Percentiles rank a stretch among this genome's conserved stretches.
Evolutionary conservation across 2,797 vertebrate species (phyloP).

Genomic region (Eutrigla gurnardus): DNA sequence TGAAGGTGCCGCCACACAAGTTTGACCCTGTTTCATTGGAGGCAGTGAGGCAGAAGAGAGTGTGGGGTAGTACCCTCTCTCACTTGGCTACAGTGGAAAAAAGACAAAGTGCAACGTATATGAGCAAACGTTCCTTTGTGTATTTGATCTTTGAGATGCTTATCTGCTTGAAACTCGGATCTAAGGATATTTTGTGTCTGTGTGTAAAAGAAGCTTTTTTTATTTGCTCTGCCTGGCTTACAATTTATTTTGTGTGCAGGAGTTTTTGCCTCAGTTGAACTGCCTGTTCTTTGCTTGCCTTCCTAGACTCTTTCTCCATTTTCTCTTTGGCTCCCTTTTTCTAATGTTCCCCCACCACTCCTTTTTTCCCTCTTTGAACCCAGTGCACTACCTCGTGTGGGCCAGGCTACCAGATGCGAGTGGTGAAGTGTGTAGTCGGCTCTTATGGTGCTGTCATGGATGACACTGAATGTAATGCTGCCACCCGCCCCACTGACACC

Average conservation of each 20-base stretch:
- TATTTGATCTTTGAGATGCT: conserved; percentile 30
- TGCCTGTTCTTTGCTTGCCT: conserved; percentile 33
- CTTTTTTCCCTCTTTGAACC: conserved; percentile 64
- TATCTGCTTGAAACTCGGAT: conserved; percentile 25
- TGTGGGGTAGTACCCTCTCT: conserved; percentile 77
- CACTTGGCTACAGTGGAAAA: conserved; percentile 61
- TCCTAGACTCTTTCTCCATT: conserved; percentile 28
- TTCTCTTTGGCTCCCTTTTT: conserved; percentile 48
- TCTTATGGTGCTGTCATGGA: conserved; percentile 91
- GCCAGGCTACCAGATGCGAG: conserved; percentile 95
- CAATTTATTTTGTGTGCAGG: conserved; percentile 26
- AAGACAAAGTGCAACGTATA: conserved; percentile 41
- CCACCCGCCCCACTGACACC: conserved; percentile 91
- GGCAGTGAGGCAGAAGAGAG: conserved; percentile 81
- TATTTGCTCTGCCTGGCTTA: conserved; percentile 9
- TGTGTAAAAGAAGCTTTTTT: not conserved
- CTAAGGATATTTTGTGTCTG: conserved; percentile 7
- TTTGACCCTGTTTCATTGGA: conserved; percentile 86
- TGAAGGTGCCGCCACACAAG: conserved; percentile 82
- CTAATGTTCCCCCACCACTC: conserved; percentile 46
- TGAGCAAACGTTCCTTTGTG: conserved; percentile 16
- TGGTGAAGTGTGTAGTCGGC: conserved; percentile 94
- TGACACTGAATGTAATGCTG: conserved; percentile 95
- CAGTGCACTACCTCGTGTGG: conserved; percentile 97
- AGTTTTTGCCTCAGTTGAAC: conserved; percentile 27